A percentile compares a stretch with the other conserved stretches of the same genome.
These are phyloP conservation scores for Leptinotarsa juncta DNA, from an alignment of 2,888 invertebrate genomes.

Conservation along the genomic window DNA sequence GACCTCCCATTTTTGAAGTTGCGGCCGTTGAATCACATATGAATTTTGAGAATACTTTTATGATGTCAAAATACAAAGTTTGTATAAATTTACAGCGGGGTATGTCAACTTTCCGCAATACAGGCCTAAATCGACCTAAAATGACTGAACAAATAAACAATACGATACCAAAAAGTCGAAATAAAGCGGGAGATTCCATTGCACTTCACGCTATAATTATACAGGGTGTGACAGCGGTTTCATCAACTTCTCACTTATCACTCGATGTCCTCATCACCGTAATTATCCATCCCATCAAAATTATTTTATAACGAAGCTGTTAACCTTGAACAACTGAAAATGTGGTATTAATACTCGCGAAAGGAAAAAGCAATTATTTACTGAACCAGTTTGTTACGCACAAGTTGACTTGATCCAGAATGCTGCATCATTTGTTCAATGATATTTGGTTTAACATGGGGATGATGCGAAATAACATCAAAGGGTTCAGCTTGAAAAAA, in stretches of 20 bases:
- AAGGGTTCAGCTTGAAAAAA: too few species aligned
- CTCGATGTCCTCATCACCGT: not conserved
- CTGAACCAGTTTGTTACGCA: slow-evolving; percentile 15
- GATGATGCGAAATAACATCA: too few species aligned
- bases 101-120: too few species aligned
- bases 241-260: slow-evolving; percentile 6
- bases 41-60: too few species aligned
- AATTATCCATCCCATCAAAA: not conserved
- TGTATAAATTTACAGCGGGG: too few species aligned
- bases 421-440: not conserved
- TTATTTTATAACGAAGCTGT: slow-evolving; percentile 18
- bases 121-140: too few species aligned
- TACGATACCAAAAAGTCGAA: too few species aligned
- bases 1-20: too few species aligned
- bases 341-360: not conserved
- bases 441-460: too few species aligned
- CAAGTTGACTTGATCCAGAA: not conserved
- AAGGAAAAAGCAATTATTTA: not conserved
- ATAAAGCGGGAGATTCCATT: not conserved
- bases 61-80: too few species aligned
- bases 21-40: too few species aligned
- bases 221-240: slow-evolving; percentile 10
- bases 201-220: not conserved
- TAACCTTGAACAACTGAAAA: slow-evolving; percentile 31
- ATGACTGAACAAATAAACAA: too few species aligned